Evolutionary conservation across 2,797 vertebrate species (phyloP), one percentile per base, ranked within the genome.

Genomic region (Onychomys arenicola): DNA sequence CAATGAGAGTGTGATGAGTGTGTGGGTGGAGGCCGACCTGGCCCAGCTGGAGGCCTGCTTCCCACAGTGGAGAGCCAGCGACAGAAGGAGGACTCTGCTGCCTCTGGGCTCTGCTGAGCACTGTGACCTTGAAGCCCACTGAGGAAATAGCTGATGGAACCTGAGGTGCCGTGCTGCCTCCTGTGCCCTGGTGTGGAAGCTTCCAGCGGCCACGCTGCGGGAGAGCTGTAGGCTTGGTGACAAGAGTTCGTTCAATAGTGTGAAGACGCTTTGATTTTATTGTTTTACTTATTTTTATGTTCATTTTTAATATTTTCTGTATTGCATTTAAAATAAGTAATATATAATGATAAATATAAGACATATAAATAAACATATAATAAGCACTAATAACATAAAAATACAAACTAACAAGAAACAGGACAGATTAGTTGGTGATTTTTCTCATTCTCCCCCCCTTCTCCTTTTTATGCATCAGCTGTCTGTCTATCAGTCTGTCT

Each of bases 271-370:
- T 77, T 23, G 83, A 29, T 52, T 59, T 67, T 43, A 34, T 29
- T 55, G 29, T 46, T 57, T 43, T 77, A 6, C 21, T 57, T 52
- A 76, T 52, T 52, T 52, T 52, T 52, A 14, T 52, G 52, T 14
- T 52, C 14, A 52, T 12, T 9, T 49, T 52, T 49, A 85, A 85
- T 46, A 55, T 43, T 76, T 94, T 49, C 32, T 84, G 29, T 86
- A 32, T 46, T 59, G 63, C 29, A 46, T 76, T 85, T 55, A 89
- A 92, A 69, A 87, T 10, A 78, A 95, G 27, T 61, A 89, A 83
- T 76, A 85, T 80, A 77, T 49, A 49, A 13, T 43, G 40, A 13
- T 46, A 65, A 65, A 34, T 43, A 65, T 12, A 65, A 63, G 46
- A 6, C 71, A 71, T 77, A 59, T 27, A 5, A 84, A 49, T 85